Evolutionary conservation across 1,140 invertebrate species (phyloP), one percentile per base, ranked within the genome.

Genomic region (Leptinotarsa undecemlineata): DNA sequence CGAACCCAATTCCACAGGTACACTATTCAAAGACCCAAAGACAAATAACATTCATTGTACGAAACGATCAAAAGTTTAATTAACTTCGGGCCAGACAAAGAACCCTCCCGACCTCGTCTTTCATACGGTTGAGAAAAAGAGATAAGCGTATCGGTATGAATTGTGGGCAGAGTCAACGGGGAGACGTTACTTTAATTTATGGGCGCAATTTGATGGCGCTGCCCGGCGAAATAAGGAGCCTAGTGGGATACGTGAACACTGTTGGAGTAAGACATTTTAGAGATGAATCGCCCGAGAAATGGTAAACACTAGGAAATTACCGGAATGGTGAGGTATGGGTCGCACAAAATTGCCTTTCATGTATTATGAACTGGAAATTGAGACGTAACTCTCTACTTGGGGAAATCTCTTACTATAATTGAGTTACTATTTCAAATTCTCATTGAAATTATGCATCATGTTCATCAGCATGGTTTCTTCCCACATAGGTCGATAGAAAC

Each of bases 161-260:
- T 78, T 80, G 80, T 79, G 79, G 76, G 74, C 71, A 71, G 76
- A 77, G 80, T 80, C 80, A 79, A 70, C 72, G 75, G 81, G 79
- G 81, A 79, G 78, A 79, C 77, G 74, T 81, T 81, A 80, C 76
- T 77, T 74, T 42, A 80, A 81, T 81, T 81, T 81, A 81, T 81
- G 69, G 74, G 48, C 69, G 79, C 79, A 81, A 81, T 81, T 81
- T 80, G 81, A 81, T 78, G 79, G 79, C 76, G 77, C 74, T 79
- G 76, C 74, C 78, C 79, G 73, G 76, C 71, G 73, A 78, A 76
- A 62, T 76, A 78, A 78, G 77, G 76, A 79, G 77, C 76, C 76
- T 75, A 76, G 62, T 74, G 76, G 78, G 74, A 78, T 76, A 75
- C 70, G 72, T 74, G 72, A 79, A 76, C 75, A 78, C 77, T 74